Evolutionary conservation across 2,113 vertebrate species (phyloP).

Genomic region (Mirza zaza): DNA sequence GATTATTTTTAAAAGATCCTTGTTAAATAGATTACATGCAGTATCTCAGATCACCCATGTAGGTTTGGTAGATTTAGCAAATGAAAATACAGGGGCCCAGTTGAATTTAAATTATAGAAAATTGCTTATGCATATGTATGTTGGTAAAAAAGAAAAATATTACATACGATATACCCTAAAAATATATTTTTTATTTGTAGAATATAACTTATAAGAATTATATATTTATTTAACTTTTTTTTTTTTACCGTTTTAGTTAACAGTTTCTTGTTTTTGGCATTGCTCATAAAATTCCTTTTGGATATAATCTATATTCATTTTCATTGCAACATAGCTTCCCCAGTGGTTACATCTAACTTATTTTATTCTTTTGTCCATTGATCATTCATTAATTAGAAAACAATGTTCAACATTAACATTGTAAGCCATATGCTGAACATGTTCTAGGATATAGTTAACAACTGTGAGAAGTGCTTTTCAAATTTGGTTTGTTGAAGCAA

Average conservation of each 20-base stretch:
- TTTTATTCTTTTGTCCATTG: not conserved
- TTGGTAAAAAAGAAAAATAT: not conserved
- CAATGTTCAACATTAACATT: not conserved
- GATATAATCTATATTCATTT: not conserved
- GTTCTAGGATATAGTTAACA: not conserved
- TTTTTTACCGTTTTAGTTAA: conserved; percentile 26
- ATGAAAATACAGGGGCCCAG: not conserved
- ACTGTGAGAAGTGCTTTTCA: not conserved
- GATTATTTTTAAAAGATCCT: not conserved
- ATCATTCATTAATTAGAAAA: not conserved
- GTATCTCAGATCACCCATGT: not conserved
- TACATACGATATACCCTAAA: not conserved
- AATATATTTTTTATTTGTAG: not conserved
- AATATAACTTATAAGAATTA: not conserved
- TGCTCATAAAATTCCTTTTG: not conserved
- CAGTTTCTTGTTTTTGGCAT: not conserved
- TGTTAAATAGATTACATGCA: not conserved
- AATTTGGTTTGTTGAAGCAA: not conserved
- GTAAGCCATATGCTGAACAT: not conserved
- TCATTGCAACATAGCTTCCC: not conserved
- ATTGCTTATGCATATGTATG: not conserved
- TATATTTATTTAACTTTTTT: not conserved
- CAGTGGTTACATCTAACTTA: not conserved
- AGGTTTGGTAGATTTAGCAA: not conserved
- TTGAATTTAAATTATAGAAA: conserved; percentile 11